phyloP scores from a whole-genome alignment of 2,113 vertebrate species.

The Oryzias melastigma region DNA sequence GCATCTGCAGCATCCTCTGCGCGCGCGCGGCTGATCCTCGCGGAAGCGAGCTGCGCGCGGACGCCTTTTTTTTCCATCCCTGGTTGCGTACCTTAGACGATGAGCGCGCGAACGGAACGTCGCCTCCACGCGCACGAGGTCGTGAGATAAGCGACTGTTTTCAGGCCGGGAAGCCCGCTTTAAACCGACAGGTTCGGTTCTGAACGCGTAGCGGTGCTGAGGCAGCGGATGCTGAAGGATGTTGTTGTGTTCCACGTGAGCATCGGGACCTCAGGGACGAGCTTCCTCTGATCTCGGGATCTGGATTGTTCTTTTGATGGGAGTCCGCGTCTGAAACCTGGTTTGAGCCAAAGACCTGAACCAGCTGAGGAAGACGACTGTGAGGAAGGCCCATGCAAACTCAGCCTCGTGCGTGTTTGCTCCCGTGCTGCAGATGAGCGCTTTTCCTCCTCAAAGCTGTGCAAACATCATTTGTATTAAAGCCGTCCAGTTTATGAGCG shows the following conservation, averaged over 20 bases:
- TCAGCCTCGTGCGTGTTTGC: constrained; percentile 38
- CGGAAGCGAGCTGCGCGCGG: too few relatives aligned
- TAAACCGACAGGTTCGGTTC: too few relatives aligned
- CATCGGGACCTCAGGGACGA: constrained; percentile 43
- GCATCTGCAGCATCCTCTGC: constrained; percentile 58
- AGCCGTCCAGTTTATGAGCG: background rate
- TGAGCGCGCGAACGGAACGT: constrained; percentile 34
- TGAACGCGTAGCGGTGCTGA: too few relatives aligned
- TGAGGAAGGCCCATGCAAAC: background rate
- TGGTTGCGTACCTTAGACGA: constrained; percentile 21
- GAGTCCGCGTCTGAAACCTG: background rate
- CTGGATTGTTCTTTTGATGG: constrained; percentile 10
- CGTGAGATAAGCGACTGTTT: constrained; percentile 37
- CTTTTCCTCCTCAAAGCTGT: background rate
- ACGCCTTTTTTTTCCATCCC: background rate
- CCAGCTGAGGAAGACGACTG: background rate
- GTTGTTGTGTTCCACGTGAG: background rate
- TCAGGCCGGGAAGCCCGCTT: too few relatives aligned
- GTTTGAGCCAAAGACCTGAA: constrained; percentile 50
- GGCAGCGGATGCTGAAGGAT: too few relatives aligned
- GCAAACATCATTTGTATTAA: background rate
- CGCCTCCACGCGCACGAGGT: constrained; percentile 28
- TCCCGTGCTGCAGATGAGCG: constrained; percentile 2
- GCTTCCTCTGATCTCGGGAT: constrained; percentile 52
- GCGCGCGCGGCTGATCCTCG: too few relatives aligned